A percentile compares a stretch with the other conserved stretches of the same genome.
Evolutionary conservation across 2,888 invertebrate species (phyloP).

Genomic region (Serripes groenlandicus): DNA sequence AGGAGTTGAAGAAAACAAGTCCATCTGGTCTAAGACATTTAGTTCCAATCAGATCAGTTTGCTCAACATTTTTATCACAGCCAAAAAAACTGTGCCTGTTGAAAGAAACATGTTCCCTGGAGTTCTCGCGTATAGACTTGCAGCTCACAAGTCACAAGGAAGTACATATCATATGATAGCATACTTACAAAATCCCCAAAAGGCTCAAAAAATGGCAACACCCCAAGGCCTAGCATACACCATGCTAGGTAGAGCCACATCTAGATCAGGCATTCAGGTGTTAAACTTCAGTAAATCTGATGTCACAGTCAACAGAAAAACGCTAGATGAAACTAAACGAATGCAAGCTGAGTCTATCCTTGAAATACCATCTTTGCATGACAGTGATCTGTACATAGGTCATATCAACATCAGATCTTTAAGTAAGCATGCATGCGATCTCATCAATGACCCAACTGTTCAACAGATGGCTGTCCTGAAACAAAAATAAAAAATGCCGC

Average conservation of each 20-base stretch:
- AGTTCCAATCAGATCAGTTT: too few relatives aligned
- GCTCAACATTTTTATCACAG: too few relatives aligned
- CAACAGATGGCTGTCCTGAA: conserved; percentile 37
- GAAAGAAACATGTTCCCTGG: too few relatives aligned
- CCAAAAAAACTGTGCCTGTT: too few relatives aligned
- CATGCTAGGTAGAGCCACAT: conserved; percentile 41
- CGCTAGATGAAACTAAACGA: conserved; percentile 38
- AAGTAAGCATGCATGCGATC: conserved; percentile 24
- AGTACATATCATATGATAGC: conserved; percentile 43
- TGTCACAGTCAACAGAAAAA: conserved; percentile 39
- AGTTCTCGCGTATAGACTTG: conserved; percentile 40
- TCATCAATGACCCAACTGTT: conserved; percentile 22
- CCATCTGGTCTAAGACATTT: too few relatives aligned
- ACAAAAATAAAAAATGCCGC: too few relatives aligned
- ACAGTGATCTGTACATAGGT: conserved; percentile 21
- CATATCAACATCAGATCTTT: conserved; percentile 46
- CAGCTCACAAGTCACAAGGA: conserved; percentile 48
- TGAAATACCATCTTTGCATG: conserved; percentile 31
- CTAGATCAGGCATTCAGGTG: conserved; percentile 30
- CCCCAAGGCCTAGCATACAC: conserved; percentile 48
- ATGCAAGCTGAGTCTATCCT: conserved; percentile 37
- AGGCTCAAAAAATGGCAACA: conserved; percentile 14
- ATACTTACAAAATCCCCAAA: conserved; percentile 13
- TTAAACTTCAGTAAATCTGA: conserved; percentile 30
- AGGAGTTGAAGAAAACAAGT: too few relatives aligned